Base-by-base conservation (phyloP, 1,140 invertebrate genomes). In the Drosophila guanche region DNA sequence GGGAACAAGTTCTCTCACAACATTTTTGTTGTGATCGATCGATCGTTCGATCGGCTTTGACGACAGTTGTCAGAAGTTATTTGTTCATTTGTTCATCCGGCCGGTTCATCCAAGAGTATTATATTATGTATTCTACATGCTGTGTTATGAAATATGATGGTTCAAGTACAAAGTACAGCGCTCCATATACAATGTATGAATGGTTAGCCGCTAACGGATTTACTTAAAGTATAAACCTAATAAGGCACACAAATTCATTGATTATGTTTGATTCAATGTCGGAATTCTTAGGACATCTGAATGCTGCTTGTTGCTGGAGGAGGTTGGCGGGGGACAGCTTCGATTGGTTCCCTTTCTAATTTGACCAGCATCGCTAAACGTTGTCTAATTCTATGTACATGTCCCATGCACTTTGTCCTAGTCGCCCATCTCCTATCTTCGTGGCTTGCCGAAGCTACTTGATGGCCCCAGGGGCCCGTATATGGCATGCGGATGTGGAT, bases 161-260 rank as follows among this genome's bases (percentile, higher is more conserved):
- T 52, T 71, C 43, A 60, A 59, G 25, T 27, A 22, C 55, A 43
- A 43, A 40, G 20, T 59, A 41, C 43, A 55, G 29, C 48, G 40
- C 41, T 10, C 45, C 51, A 51, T 42, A 37, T 50, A 29, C 61
- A 14, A 16, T 68, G 20, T 29, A 50, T 54, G 54, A n/a, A 46
- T 46, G 47, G 42, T 57, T 54, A 45, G 16, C 47, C 66, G 45
- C 58, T 61, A 57, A 43, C 58, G 68, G 40, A 79, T 67, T 74
- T 68, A 65, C 77, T 86, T 86, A 63, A 22, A 76, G 75, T 79
- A 88, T 89, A 90, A 90, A 90, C 89, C 79, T 90, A 90, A 78
- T 90, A 90, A 90, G 89, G 89, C 89, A 90, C 89, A 88, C 79
- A 84, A 80, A 89, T 89, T 90, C 79, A 83, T 86, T 90, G 72